phyloP scores from a whole-genome alignment of 2,113 vertebrate species.

The Dinomys branickii region DNA sequence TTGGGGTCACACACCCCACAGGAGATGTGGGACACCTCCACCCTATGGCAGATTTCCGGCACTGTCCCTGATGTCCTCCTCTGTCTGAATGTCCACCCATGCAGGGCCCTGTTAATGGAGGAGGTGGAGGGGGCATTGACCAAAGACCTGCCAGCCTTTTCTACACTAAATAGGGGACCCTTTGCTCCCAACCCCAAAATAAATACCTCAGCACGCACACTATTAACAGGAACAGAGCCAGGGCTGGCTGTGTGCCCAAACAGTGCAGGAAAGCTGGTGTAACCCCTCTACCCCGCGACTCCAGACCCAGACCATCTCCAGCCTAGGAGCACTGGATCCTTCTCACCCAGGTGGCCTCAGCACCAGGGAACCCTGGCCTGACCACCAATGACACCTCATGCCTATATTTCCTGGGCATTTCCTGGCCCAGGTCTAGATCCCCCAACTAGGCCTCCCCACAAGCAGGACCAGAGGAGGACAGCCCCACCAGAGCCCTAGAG shows the following conservation, averaged over 20 bases:
- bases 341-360: background rate
- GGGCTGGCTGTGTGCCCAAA: fast-evolving
- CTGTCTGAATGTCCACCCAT: background rate
- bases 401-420: background rate
- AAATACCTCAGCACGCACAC: background rate
- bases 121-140: too few species aligned
- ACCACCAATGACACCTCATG: background rate
- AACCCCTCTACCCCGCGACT: background rate
- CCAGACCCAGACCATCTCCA: background rate
- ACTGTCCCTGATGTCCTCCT: too few species aligned
- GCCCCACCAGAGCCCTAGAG: too few species aligned
- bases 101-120: background rate
- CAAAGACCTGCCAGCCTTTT: background rate
- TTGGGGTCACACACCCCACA: background rate
- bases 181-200: background rate
- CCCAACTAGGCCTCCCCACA: too few species aligned
- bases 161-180: background rate
- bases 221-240: background rate
- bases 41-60: background rate
- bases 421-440: background rate
- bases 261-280: background rate
- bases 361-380: too few species aligned
- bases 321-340: background rate
- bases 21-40: fast-evolving
- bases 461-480: background rate